These are phyloP conservation scores for Caenorhabditis drosophilae DNA, from an alignment of 2,888 invertebrate genomes.

Conservation along the genomic window DNA sequence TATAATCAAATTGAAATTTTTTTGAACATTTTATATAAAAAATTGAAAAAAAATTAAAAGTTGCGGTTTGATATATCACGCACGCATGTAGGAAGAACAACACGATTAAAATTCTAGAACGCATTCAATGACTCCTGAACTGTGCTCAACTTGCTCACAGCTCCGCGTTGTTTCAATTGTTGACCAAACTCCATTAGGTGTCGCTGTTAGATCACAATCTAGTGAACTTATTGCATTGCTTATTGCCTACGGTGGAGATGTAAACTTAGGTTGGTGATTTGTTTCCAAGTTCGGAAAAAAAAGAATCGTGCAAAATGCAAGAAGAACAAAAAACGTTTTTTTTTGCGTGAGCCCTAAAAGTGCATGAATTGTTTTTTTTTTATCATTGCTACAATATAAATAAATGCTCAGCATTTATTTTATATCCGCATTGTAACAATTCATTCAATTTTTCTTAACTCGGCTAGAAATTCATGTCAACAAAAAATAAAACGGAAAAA, in stretches of 20 bases:
- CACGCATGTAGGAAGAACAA: not conserved
- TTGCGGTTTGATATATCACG: not conserved
- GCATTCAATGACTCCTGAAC: constrained; percentile 63
- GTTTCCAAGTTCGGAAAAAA: not conserved
- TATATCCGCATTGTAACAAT: too few relatives aligned
- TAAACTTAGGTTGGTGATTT: constrained; percentile 69
- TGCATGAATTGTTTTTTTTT: too few relatives aligned
- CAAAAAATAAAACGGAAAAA: too few relatives aligned
- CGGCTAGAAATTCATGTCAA: too few relatives aligned
- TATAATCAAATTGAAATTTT: not conserved
- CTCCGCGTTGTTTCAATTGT: constrained; percentile 71
- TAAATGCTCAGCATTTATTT: too few relatives aligned
- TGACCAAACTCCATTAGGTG: constrained; percentile 74
- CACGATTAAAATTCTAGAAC: constrained; percentile 39
- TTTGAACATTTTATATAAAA: constrained; percentile 1
- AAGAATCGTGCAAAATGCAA: too few relatives aligned
- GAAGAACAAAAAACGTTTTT: too few relatives aligned
- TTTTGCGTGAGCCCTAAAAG: too few relatives aligned
- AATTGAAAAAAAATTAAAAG: not conserved
- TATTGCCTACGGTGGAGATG: constrained; percentile 74
- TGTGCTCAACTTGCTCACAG: constrained; percentile 73
- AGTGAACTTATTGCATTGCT: constrained; percentile 73
- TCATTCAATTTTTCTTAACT: too few relatives aligned
- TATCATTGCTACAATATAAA: too few relatives aligned
- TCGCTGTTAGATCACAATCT: constrained; percentile 74